phyloP scores from a whole-genome alignment of 2,888 invertebrate species.

The Uropetala carovei region DNA sequence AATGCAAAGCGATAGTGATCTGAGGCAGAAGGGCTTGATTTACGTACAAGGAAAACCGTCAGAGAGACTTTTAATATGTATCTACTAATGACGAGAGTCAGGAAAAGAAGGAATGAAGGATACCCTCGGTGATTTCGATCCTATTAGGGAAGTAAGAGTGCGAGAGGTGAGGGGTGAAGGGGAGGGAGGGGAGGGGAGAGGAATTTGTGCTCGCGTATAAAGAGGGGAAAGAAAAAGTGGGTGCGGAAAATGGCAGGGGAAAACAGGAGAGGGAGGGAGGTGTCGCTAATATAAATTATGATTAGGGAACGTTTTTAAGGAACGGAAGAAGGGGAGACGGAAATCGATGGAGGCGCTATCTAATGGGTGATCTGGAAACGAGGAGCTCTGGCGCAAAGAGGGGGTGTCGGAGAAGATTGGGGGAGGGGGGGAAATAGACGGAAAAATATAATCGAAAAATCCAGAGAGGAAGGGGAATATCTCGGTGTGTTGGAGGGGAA shows the following conservation, averaged over 20 bases:
- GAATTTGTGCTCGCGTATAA: background rate
- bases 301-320: constrained; percentile 62
- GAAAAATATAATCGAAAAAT: constrained; percentile 59
- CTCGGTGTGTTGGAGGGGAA: background rate
- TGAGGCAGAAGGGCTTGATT: too few species aligned
- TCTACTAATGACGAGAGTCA: too few species aligned
- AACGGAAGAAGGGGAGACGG: constrained; percentile 9
- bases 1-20: too few species aligned
- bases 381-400: constrained; percentile 43
- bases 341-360: constrained; percentile 46
- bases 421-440: constrained; percentile 27
- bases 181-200: too few species aligned
- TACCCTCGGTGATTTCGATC: too few species aligned
- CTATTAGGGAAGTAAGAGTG: too few species aligned
- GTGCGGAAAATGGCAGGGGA: background rate
- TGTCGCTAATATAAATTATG: constrained; percentile 64
- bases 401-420: too few species aligned
- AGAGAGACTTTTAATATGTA: too few species aligned
- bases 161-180: too few species aligned
- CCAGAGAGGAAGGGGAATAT: background rate
- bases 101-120: too few species aligned
- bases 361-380: constrained; percentile 59
- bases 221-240: background rate
- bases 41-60: too few species aligned
- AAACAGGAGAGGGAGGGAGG: background rate